Base-by-base conservation (phyloP, 1,140 invertebrate genomes). In the Globodera rostochiensis region DNA sequence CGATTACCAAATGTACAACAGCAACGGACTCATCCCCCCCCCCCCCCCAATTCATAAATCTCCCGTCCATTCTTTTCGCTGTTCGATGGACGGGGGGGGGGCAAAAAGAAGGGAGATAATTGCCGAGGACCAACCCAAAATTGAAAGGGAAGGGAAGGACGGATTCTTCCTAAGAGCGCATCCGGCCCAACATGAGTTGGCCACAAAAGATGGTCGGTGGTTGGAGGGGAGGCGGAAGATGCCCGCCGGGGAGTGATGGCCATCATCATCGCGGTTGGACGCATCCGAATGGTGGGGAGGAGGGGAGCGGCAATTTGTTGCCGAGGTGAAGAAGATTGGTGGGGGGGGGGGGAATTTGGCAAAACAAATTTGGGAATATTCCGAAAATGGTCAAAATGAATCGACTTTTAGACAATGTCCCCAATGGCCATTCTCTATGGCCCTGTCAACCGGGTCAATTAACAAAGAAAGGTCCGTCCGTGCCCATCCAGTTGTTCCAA, bases 231-330 rank as follows among this genome's bases (percentile, higher is more conserved):
- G 66, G 50, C 53, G 53, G 73, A 50, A 74, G 74, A 76, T 60
- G 57, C 57, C 50, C 57, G 57, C 57, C 13, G 57, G 57, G 15
- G 11, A 19, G 15, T 6, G 3, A 60, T 19, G 57, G 66, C 74
- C 74, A 57, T 49, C 76, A 78, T 78, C 76, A 69, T 78, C 76
- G 57, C 76, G 76, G 76, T 78, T 78, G 76, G 76, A 78, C 76
- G 76, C 76, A 78, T 78, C 76, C 70, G 66, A 47, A 71, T 64
- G 66, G 64, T 60, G 19, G 76, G 57, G 21, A 21, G 50, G 67
- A 21, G 47, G 60, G 49, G 64, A 11, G 49, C 11, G 76, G 76
- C 76, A 78, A 78, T 78, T 78, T 78, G 76, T 78, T 78, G 76
- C 76, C 69, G 69, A 71, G 69, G 57, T 60, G 57, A 60, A 60